A percentile compares a stretch with the other conserved stretches of the same genome.
Conservation (phyloP, 2,888 invertebrate species). For the Ophion ventricosus region DNA sequence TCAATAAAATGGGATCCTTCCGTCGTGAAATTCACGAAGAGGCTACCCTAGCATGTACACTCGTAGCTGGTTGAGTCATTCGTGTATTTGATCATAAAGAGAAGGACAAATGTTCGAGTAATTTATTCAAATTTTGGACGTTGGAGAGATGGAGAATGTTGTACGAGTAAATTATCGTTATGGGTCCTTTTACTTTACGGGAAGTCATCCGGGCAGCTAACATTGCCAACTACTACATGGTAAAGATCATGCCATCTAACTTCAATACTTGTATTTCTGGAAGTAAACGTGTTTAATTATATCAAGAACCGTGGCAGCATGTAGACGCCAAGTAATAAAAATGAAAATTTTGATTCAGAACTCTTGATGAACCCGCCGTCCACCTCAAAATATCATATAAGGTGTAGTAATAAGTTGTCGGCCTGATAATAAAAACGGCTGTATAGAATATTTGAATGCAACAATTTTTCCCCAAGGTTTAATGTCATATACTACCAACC, state of each 20-base stretch:
- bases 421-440: no score
- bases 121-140: background rate
- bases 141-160: background rate
- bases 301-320: background rate
- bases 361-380: no score
- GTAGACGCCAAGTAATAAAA: background rate
- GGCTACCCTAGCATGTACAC: background rate
- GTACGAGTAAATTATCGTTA: background rate
- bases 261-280: background rate
- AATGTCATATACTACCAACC: no score
- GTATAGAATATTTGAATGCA: no score
- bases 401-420: no score
- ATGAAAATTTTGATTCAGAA: no score
- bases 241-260: background rate
- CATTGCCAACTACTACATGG: background rate
- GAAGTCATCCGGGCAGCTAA: background rate
- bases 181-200: background rate
- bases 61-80: background rate
- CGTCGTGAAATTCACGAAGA: constrained; percentile 39
- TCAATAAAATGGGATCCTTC: constrained; percentile 22
- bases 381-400: no score
- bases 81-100: background rate
- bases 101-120: background rate
- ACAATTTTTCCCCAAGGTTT: no score
- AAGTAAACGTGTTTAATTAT: background rate